Evolutionary conservation across 2,797 vertebrate genomes (phyloP).

Genomic region (Lerista edwardsae): DNA sequence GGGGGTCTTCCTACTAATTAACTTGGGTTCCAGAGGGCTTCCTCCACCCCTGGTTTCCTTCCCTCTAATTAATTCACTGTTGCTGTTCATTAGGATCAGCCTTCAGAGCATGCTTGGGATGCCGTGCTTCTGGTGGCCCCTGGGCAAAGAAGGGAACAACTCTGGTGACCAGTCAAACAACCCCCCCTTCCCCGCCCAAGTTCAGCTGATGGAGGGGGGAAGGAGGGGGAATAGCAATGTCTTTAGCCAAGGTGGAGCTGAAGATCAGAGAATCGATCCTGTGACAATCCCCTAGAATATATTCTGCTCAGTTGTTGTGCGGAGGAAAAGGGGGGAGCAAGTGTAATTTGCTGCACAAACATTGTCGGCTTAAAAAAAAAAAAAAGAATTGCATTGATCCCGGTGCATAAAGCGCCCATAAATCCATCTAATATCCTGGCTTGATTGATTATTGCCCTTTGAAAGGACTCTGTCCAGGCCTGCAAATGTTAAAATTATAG

Average conservation of each 20-base stretch:
- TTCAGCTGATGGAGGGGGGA: neutral
- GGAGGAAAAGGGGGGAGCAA: neutral
- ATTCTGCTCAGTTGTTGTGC: constrained; percentile 15
- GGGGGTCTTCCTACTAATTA: constrained; percentile 27
- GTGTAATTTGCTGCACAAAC: constrained; percentile 57
- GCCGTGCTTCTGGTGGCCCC: constrained; percentile 7
- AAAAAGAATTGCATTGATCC: constrained; percentile 63
- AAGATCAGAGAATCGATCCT: constrained; percentile 28
- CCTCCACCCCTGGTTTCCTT: constrained; percentile 11
- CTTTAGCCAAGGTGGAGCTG: constrained; percentile 23
- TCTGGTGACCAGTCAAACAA: neutral
- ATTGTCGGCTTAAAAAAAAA: constrained; percentile 5
- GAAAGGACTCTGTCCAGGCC: constrained; percentile 48
- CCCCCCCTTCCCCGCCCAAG: constrained; percentile 29
- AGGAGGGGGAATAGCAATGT: constrained; percentile 5
- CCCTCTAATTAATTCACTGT: constrained; percentile 53
- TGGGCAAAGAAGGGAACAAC: neutral
- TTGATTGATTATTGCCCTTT: constrained; percentile 64
- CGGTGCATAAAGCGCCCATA: constrained; percentile 54
- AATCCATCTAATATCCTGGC: constrained; percentile 60
- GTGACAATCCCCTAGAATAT: constrained; percentile 29
- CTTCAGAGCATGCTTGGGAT: neutral
- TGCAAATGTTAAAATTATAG: constrained; percentile 36
- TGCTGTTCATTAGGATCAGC: constrained; percentile 53
- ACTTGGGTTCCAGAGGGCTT: constrained; percentile 29